Evolutionary conservation across 2,888 invertebrate genomes (phyloP).

Genomic region (Catocala sponsa): DNA sequence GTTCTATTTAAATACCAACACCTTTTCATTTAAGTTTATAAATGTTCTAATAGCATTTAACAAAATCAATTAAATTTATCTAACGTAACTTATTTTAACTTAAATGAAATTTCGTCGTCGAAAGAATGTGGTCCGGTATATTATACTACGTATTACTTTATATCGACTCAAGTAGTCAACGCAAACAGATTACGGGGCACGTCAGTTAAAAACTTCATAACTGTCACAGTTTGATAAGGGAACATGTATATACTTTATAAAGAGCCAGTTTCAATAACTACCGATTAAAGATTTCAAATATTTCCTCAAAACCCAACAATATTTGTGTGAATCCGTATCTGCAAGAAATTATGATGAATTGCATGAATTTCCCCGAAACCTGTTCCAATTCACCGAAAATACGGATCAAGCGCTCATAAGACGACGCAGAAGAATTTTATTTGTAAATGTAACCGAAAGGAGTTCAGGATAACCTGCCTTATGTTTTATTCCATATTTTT

Average conservation of each 20-base stretch:
- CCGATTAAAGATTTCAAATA: constrained; percentile 34
- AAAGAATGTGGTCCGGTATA: constrained; percentile 33
- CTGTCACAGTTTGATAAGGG: constrained; percentile 35
- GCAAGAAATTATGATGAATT: too few species aligned
- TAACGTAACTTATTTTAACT: constrained; percentile 8
- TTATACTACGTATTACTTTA: constrained; percentile 18
- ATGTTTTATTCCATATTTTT: too few species aligned
- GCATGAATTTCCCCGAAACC: constrained; percentile 14
- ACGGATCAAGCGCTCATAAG: too few species aligned
- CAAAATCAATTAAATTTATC: constrained; percentile 10
- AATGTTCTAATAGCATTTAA: constrained; percentile 1
- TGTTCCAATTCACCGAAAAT: constrained; percentile 31
- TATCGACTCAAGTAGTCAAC: constrained; percentile 38
- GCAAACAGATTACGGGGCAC: constrained; percentile 45
- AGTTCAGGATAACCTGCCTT: too few species aligned
- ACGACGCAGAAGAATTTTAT: too few species aligned
- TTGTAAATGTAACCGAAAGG: too few species aligned
- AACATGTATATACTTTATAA: constrained; percentile 44
- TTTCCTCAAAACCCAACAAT: constrained; percentile 17
- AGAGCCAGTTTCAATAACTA: constrained; percentile 37
- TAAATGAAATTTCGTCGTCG: constrained; percentile 15
- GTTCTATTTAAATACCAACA: constrained; percentile 9
- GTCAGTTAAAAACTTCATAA: constrained; percentile 40
- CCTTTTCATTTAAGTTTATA: constrained; percentile 3
- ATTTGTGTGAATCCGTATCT: background rate